Evolutionary conservation across 1,140 invertebrate genomes (phyloP), one percentile per base, ranked within the genome.

Genomic region (Ceratoteleas bidentatus): DNA sequence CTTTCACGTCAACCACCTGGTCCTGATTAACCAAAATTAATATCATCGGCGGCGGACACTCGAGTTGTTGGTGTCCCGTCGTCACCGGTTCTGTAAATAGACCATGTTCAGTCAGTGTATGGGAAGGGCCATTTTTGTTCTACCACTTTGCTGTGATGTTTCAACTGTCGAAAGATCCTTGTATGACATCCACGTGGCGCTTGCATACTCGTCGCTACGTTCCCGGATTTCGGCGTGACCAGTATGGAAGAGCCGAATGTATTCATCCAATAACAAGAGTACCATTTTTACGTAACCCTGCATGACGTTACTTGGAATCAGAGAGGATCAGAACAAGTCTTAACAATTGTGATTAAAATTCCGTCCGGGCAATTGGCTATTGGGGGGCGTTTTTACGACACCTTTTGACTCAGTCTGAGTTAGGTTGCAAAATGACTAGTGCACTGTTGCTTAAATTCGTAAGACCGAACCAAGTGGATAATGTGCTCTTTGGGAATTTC

Each of bases 251-350:
- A 69, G 62, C 74, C 52, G 15, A 10, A 14, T 75, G 52, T 56
- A 24, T 58, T 80, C 62, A 74, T 74, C 62, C 61, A 70, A 79
- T 79, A 79, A 79, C 76, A 72, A 78, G 38, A 60, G 56, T 60
- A 60, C 66, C 76, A 73, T 80, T 80, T 68, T 73, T 58, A 68
- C 34, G 49, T 80, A 74, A 73, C 77, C 77, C n/a, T 80, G 77
- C 77, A 80, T 80, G 77, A 80, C 43, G 69, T 74, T 61, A 66
- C 66, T 76, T 76, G 73, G 69, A 76, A 77, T 82, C 73, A 73
- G 69, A 82, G 80, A 82, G 80, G 73, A 82, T 82, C 80, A 82
- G 80, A 77, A 68, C 68, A 73, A 69, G 54, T 52, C 11, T 73
- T 77, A 60, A 72, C 53, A 68, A 53, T 57, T 75, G 76, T 72